Evolutionary conservation across 2,113 vertebrate species (phyloP).

Genomic region (Scopus umbretta): DNA sequence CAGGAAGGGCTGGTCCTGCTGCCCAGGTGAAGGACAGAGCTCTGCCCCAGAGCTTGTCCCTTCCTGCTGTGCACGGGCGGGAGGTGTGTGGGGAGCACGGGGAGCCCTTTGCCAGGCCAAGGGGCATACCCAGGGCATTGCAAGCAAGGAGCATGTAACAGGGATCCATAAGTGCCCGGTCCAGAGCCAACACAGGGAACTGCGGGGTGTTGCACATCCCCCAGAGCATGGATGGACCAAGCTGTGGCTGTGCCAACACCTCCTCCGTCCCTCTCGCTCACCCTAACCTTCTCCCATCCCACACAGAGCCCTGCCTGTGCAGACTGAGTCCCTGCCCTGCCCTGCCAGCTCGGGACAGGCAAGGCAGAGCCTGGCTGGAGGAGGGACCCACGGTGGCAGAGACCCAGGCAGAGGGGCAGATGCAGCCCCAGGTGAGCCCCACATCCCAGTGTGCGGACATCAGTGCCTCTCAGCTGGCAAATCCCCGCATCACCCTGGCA

Average conservation of each 20-base stretch:
- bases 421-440: not conserved
- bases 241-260: not conserved
- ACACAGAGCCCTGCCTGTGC: rapidly evolving
- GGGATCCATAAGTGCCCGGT: not conserved
- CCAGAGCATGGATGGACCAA: not conserved
- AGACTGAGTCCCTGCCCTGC: not conserved
- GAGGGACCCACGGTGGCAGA: not conserved
- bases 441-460: not conserved
- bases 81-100: not conserved
- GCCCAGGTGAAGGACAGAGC: not conserved
- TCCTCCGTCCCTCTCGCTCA: not conserved
- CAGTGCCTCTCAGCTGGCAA: not conserved
- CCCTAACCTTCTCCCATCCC: not conserved
- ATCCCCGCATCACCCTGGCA: not conserved
- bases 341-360: not conserved
- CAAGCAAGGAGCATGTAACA: rapidly evolving
- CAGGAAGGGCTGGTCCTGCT: not conserved
- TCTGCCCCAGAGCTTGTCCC: not conserved
- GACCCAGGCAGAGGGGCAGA: not conserved
- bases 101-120: not conserved
- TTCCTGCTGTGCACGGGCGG: rapidly evolving
- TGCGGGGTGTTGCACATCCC: no score
- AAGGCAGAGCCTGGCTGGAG: not conserved
- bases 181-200: not conserved
- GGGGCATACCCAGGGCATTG: not conserved